Base-by-base conservation (phyloP, 2,888 invertebrate genomes). In the Homarus gammarus region DNA sequence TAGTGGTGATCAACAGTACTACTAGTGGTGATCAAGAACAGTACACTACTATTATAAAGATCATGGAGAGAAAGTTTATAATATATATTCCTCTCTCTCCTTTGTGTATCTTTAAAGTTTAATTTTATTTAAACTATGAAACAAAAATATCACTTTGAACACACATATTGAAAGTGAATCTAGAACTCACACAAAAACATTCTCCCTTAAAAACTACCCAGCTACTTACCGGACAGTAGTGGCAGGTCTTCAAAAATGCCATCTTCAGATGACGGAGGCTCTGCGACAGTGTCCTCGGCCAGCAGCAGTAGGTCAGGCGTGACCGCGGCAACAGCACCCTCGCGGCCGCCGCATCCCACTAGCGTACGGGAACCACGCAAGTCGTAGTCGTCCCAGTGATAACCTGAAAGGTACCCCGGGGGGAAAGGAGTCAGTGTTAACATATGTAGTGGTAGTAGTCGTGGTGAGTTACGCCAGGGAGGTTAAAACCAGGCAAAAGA, bases 371-470 rank as follows among this genome's bases (percentile, higher is more conserved):
- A 88, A 10, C 88, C 91, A 79, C 82, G 84, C 78, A 91, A 27
- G 38, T 90, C 90, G 61, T 90, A 90, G 36, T 87, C 87, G 44
- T 90, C 90, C 90, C 90, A 91, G 64, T 88, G 84, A 70, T 88
- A 88, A 33, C 79, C 90, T 90, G 68, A 12, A 1, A n/a, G 12
- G n/a, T 22, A n/a, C 75, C 44, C 49, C 5, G 27, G 64, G 12
- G 64, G 64, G 18, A 56, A 3, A 73, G 38, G 5, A 12, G 1
- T 40, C 75, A 27, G 18, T 56, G 56, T 18, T n/a, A n/a, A n/a
- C n/a, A n/a, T n/a, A n/a, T n/a, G n/a, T n/a, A n/a, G n/a, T n/a
- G n/a, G n/a, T n/a, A n/a, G n/a, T n/a, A n/a, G n/a, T n/a, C n/a
- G n/a, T n/a, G n/a, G n/a, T n/a, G n/a, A n/a, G n/a, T n/a, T n/a